A percentile compares a stretch with the other conserved stretches of the same genome.
Evolutionary conservation across 2,113 vertebrate species (phyloP).

Genomic region (Rhinoderma darwinii): DNA sequence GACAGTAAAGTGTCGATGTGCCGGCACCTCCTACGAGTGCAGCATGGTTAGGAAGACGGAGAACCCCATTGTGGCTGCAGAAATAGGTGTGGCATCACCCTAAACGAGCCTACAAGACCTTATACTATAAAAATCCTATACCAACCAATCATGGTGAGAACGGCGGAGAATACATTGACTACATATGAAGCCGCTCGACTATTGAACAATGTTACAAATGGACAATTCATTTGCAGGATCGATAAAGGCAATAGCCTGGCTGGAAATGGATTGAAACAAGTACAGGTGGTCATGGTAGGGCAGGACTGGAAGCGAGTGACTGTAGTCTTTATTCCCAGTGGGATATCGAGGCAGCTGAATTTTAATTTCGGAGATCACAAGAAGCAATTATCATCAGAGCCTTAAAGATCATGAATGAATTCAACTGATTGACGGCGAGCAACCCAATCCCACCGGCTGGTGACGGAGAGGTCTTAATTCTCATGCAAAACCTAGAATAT

Average conservation of each 20-base stretch:
- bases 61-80: constrained; percentile 34
- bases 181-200: no score
- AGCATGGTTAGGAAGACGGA: constrained; percentile 8
- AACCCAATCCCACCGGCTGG: neutral
- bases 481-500: neutral
- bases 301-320: no score
- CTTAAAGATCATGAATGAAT: neutral
- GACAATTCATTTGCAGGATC: neutral
- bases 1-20: constrained; percentile 12
- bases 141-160: neutral
- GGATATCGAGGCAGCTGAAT: neutral
- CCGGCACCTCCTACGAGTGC: constrained; percentile 5
- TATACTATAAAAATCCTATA: neutral
- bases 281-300: neutral
- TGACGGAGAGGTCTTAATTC: neutral
- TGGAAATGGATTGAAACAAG: neutral
- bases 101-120: neutral
- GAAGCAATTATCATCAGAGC: neutral
- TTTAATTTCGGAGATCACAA: constrained; percentile 12
- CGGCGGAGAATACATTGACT: neutral
- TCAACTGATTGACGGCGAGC: neutral
- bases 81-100: constrained; percentile 37
- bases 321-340: neutral
- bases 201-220: neutral
- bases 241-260: no score